Evolutionary conservation across 2,797 vertebrate genomes (phyloP).

Genomic region (Falco columbarius): DNA sequence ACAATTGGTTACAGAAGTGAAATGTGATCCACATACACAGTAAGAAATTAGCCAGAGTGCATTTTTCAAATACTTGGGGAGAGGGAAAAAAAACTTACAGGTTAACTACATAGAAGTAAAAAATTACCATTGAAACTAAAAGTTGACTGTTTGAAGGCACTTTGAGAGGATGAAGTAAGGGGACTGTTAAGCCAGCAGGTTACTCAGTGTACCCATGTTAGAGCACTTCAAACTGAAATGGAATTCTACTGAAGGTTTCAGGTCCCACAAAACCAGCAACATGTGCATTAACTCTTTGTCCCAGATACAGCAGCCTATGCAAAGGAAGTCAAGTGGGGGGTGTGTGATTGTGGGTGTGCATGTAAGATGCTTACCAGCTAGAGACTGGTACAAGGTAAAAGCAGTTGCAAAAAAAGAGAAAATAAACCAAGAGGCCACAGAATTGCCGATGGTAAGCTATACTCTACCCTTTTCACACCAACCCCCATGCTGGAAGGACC

Average conservation of each 20-base stretch:
- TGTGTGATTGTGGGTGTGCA: background rate
- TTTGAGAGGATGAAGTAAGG: background rate
- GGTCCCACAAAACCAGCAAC: background rate
- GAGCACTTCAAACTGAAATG: background rate
- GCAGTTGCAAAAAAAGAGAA: background rate
- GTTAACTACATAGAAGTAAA: background rate
- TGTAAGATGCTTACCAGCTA: background rate
- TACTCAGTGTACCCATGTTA: background rate
- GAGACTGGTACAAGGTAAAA: background rate
- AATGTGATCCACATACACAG: background rate
- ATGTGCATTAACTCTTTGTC: background rate
- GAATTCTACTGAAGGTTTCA: background rate
- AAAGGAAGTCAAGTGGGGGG: background rate
- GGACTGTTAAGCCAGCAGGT: background rate
- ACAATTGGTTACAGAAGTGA: background rate
- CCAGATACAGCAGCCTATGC: background rate
- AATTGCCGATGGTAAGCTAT: background rate
- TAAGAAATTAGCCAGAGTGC: background rate
- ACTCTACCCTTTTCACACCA: background rate
- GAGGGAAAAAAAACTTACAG: fast-evolving
- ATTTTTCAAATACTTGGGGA: background rate
- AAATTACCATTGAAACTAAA: background rate
- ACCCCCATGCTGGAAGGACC: fast-evolving
- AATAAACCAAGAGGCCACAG: background rate
- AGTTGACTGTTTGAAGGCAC: background rate